phyloP scores from a whole-genome alignment of 1,140 invertebrate species.

The Agrilus planipennis region DNA sequence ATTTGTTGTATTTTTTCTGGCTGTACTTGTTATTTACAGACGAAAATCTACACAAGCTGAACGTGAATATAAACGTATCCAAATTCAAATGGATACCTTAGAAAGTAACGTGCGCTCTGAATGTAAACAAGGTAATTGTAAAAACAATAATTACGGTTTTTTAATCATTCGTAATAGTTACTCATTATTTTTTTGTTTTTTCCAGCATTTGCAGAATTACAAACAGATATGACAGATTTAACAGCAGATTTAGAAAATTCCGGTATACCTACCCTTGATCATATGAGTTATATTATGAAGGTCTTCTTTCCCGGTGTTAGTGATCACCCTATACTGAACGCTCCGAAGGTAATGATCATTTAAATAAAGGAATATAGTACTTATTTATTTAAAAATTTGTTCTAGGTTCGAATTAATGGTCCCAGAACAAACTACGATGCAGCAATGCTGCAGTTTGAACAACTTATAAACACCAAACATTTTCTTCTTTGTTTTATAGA shows the following conservation, averaged over 20 bases:
- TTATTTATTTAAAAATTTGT: constrained; percentile 7
- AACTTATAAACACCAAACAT: constrained; percentile 84
- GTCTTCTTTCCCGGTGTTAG: constrained; percentile 93
- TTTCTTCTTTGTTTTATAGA: constrained; percentile 90
- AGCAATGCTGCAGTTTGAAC: constrained; percentile 90
- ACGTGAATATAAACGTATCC: constrained; percentile 91
- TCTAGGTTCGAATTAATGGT: constrained; percentile 53
- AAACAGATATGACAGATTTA: constrained; percentile 98
- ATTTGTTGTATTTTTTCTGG: constrained; percentile 71
- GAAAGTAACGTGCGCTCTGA: constrained; percentile 96
- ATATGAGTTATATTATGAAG: constrained; percentile 95
- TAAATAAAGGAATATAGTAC: background rate
- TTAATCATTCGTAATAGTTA: background rate
- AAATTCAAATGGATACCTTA: constrained; percentile 98
- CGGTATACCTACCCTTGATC: constrained; percentile 91
- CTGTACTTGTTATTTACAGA: constrained; percentile 78
- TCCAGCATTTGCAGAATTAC: constrained; percentile 92
- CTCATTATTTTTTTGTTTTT: constrained; percentile 14
- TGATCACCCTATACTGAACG: constrained; percentile 82
- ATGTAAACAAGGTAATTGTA: constrained; percentile 73
- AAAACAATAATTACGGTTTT: constrained; percentile 7
- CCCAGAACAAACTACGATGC: constrained; percentile 80
- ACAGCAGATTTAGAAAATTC: constrained; percentile 91
- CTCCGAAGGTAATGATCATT: constrained; percentile 50
- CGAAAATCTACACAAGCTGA: constrained; percentile 91